phyloP scores from a whole-genome alignment of 1,140 invertebrate genomes.

The Drosophila erecta region DNA sequence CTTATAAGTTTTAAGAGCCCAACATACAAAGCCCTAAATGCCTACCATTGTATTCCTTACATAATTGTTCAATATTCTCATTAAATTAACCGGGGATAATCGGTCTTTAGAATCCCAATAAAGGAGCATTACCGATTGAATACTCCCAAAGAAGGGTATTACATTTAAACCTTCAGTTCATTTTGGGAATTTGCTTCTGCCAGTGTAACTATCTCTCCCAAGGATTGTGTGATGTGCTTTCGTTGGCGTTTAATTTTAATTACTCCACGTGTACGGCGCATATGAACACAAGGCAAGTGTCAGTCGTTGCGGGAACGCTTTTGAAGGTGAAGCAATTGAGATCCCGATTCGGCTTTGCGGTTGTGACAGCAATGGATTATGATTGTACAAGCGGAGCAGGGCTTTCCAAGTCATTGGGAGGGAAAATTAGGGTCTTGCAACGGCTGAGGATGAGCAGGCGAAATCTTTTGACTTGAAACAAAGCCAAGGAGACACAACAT shows the following conservation, averaged over 20 bases:
- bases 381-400: conserved; percentile 4
- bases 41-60: no score
- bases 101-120: no score
- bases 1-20: no score
- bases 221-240: conserved; percentile 49
- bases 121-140: no score
- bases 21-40: no score
- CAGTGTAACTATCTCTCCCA: conserved; percentile 21
- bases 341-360: conserved; percentile 62
- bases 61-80: no score
- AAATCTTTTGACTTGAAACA: conserved; percentile 6
- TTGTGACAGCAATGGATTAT: conserved; percentile 23
- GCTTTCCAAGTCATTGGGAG: conserved; percentile 2
- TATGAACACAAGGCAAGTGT: conserved; percentile 3
- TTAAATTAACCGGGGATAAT: no score
- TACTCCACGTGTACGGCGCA: conserved; percentile 32
- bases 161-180: no score
- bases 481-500: neutral
- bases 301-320: conserved; percentile 22
- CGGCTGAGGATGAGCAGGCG: neutral
- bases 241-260: conserved; percentile 71
- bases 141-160: no score
- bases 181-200: neutral
- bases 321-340: conserved; percentile 48
- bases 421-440: conserved; percentile 20